Evolutionary conservation across 1,140 invertebrate species (phyloP).

Genomic region (Eupristina koningsbergeri): DNA sequence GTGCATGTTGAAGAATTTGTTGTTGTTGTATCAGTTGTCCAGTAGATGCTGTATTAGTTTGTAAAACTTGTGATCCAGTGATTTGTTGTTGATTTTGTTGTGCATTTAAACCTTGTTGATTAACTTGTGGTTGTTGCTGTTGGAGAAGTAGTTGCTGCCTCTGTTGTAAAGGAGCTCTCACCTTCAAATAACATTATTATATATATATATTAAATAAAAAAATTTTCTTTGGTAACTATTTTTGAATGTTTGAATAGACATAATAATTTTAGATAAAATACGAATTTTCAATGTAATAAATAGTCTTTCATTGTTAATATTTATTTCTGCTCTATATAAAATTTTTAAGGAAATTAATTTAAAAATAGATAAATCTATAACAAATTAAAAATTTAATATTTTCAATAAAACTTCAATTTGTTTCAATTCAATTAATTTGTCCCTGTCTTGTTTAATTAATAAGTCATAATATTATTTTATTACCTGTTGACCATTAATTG

Average conservation of each 20-base stretch:
- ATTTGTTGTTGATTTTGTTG: conserved; percentile 58
- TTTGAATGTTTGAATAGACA: too few relatives aligned
- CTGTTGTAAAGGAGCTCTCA: conserved; percentile 65
- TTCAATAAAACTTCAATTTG: too few relatives aligned
- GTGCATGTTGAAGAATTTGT: conserved; percentile 57
- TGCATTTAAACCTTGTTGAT: conserved; percentile 52
- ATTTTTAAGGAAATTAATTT: too few relatives aligned
- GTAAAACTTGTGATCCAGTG: conserved; percentile 56
- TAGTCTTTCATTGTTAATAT: too few relatives aligned
- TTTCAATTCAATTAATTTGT: too few relatives aligned
- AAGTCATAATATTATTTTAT: neutral
- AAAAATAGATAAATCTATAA: too few relatives aligned
- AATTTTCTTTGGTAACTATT: neutral
- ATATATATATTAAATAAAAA: too few relatives aligned
- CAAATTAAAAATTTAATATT: too few relatives aligned
- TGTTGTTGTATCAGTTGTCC: conserved; percentile 56
- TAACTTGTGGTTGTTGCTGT: conserved; percentile 63
- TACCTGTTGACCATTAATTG: conserved; percentile 68
- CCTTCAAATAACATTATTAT: conserved; percentile 47
- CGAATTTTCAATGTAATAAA: too few relatives aligned
- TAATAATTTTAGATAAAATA: too few relatives aligned
- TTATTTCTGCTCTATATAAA: too few relatives aligned
- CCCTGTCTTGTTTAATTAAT: too few relatives aligned
- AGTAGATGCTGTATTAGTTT: conserved; percentile 58
- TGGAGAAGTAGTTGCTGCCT: conserved; percentile 62